Base-by-base conservation (phyloP, 2,113 vertebrate genomes). In the Festucalex cinctus region DNA sequence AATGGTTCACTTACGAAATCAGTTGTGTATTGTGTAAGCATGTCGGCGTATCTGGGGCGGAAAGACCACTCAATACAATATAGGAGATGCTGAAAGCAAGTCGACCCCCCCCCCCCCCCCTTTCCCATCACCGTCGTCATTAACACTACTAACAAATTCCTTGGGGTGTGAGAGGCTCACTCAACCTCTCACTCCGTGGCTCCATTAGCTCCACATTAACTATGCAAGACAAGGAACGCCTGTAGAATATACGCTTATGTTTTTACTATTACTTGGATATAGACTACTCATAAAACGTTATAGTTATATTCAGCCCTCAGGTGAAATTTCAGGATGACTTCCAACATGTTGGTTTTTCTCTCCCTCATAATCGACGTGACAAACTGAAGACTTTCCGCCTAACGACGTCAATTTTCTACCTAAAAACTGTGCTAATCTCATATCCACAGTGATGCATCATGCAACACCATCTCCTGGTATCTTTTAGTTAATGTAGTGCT, bases 141-240 rank as follows among this genome's bases (percentile, higher is more conserved):
- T 88, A 85, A 63, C 69, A 79, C 69, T 74, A 86, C 78, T 81
- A 87, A 75, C 81, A 69, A 75, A 82, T 70, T 86, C 79, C 82
- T 86, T 82, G 79, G 80, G 83, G 87, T 83, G 82, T 78, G 76
- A 86, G 83, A 81, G 72, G 75, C 67, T 75, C 72, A 78, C 70
- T 80, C 74, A 76, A 81, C 77, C 64, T 77, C 64, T 64, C 49
- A 19, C 66, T 69, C 70, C 77, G 75, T 83, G 78, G 84, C 83
- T 85, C 88, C 83, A 88, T 91, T 91, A 89, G 66, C 71, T 65
- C 72, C 63, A 65, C 82, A 88, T 88, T 90, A 88, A 78, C 63
- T 66, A 81, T 77, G 84, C 73, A 75, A 75, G 73, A 75, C 5
- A 63, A 83, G 75, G 83, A 77, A 85, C 75, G 77, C 44, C 28